Percentiles rank a stretch among this genome's conserved stretches.
These are phyloP conservation scores for Phalacrocorax aristotelis DNA, from an alignment of 2,113 vertebrate genomes.

Conservation along the genomic window DNA sequence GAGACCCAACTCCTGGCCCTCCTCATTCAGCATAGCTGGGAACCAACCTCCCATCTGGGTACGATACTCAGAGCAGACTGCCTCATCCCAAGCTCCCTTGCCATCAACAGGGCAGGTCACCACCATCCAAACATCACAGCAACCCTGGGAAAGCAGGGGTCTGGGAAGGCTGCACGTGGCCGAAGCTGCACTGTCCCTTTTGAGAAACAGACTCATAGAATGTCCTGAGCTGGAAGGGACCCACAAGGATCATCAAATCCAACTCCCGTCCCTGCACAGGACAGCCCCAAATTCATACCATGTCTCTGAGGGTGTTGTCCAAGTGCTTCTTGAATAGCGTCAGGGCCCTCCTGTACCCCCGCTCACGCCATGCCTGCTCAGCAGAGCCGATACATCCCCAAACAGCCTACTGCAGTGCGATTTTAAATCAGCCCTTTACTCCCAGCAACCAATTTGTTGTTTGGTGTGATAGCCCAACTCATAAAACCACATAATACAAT, in stretches of 20 bases:
- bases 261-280: too few species aligned
- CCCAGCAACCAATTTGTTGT: not conserved
- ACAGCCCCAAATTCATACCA: too few species aligned
- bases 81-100: not conserved
- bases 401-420: rapidly evolving
- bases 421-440: not conserved
- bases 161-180: not conserved
- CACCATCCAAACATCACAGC: not conserved
- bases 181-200: not conserved
- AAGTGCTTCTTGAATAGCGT: too few species aligned
- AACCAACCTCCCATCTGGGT: not conserved
- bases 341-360: not conserved
- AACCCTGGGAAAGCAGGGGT: not conserved
- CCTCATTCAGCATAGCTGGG: too few species aligned
- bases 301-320: too few species aligned
- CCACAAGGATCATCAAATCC: too few species aligned
- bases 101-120: not conserved
- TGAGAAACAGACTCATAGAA: not conserved
- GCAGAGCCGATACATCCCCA: not conserved
- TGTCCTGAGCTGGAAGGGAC: too few species aligned
- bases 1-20: not conserved
- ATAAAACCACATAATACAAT: rapidly evolving
- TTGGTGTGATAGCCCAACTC: not conserved
- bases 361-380: rapidly evolving
- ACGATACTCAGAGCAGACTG: not conserved